A percentile compares a stretch with the other conserved stretches of the same genome.
Conservation (phyloP, 2,888 invertebrate species). For the Scaptomyza caliginosa region DNA sequence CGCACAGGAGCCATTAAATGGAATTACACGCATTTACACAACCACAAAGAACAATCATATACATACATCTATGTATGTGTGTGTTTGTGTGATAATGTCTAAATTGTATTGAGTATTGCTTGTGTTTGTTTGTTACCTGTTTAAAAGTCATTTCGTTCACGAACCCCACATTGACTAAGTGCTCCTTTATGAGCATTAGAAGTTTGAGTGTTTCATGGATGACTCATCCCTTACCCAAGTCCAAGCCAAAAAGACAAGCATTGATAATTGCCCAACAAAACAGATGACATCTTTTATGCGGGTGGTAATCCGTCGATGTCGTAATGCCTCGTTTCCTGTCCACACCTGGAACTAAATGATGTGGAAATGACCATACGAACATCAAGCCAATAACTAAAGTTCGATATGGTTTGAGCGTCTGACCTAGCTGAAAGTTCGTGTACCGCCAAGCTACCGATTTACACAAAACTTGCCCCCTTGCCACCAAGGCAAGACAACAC, state of each 20-base stretch:
- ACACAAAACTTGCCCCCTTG: conserved; percentile 28
- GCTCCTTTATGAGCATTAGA: conserved; percentile 66
- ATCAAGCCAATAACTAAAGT: not conserved
- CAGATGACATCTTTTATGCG: conserved; percentile 53
- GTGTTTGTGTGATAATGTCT: conserved; percentile 68
- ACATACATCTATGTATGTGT: conserved; percentile 12
- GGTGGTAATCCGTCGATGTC: conserved; percentile 50
- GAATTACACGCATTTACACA: conserved; percentile 76
- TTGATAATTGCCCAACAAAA: conserved; percentile 60
- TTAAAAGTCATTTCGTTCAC: conserved; percentile 51
- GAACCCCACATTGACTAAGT: conserved; percentile 62
- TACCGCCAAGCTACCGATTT: conserved; percentile 64
- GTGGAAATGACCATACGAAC: conserved; percentile 57
- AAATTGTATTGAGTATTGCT: conserved; percentile 55
- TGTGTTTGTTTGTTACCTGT: conserved; percentile 32
- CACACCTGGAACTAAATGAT: conserved; percentile 23
- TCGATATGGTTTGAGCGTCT: no score
- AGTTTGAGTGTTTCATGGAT: conserved; percentile 68
- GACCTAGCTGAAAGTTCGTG: conserved; percentile 57
- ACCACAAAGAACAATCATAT: conserved; percentile 61
- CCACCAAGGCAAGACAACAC: conserved; percentile 1
- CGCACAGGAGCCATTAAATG: conserved; percentile 80
- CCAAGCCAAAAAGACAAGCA: conserved; percentile 19
- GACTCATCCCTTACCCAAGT: conserved; percentile 45
- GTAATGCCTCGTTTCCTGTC: conserved; percentile 57